A percentile compares a stretch with the other conserved stretches of the same genome.
These are phyloP conservation scores for Montipora sp. DNA, from an alignment of 64 coral and sea anemone genomes.

Conservation along the genomic window DNA sequence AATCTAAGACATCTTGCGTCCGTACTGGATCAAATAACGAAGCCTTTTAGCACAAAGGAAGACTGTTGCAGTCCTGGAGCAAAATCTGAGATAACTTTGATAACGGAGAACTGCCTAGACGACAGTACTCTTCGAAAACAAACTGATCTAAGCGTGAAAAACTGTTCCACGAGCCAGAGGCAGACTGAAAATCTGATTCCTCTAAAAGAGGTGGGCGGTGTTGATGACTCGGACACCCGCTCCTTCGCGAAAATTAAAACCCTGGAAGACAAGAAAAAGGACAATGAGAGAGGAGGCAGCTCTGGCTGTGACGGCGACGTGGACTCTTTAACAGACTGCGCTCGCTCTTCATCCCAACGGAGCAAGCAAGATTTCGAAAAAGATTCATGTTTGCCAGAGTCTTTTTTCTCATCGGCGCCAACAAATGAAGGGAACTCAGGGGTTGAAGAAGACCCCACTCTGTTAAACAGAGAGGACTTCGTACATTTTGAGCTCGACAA, in stretches of 20 bases:
- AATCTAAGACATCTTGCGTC: constrained; percentile 89
- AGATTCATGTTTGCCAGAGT: constrained; percentile 5
- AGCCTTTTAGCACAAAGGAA: constrained; percentile 49
- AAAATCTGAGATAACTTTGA: neutral
- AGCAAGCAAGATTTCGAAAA: constrained; percentile 40
- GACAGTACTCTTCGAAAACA: constrained; percentile 19
- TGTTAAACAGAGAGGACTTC: constrained; percentile 77
- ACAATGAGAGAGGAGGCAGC: constrained; percentile 20
- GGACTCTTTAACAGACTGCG: neutral
- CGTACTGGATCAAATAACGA: constrained; percentile 75
- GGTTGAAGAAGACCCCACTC: constrained; percentile 80
- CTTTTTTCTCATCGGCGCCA: constrained; percentile 30
- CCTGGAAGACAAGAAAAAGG: constrained; percentile 28
- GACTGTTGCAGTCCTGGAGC: neutral
- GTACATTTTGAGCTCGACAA: constrained; percentile 95
- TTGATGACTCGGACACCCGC: constrained; percentile 23
- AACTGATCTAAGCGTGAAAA: neutral
- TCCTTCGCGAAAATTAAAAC: constrained; percentile 40
- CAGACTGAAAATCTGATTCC: constrained; percentile 21
- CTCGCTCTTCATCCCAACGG: neutral
- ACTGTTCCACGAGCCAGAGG: neutral
- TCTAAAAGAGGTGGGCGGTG: neutral
- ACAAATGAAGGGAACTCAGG: constrained; percentile 58
- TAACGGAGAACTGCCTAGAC: constrained; percentile 38
- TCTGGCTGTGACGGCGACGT: neutral